Evolutionary conservation across 2,113 vertebrate genomes (phyloP), one percentile per base, ranked within the genome.

Genomic region (Sturnira hondurensis): DNA sequence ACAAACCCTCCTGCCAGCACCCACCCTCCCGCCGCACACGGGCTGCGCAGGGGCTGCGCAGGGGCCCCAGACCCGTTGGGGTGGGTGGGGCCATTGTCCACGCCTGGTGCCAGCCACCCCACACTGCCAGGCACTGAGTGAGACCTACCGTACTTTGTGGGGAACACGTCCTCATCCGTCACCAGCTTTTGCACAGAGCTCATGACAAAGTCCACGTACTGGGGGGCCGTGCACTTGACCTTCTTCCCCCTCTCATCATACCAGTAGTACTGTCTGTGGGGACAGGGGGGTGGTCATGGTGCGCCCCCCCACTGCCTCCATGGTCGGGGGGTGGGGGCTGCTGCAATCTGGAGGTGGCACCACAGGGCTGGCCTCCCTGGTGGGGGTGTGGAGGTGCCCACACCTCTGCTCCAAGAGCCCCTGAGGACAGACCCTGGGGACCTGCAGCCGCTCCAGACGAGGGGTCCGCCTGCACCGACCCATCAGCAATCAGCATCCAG

Each of bases 151-250:
- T 99, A 99, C 98, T 99, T 99, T 16, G 99, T 99, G 45, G 99
- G 99, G 94, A 99, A 99, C 97, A 99, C 99, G 5, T 99, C 99
- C 98, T 99, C 99, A 26, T 99, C 99, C 1, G 99, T 99, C 98
- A 99, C 99, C 98, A 99, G 98, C 93, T 99, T 99, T 98, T 99
- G 99, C 98, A 99, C 99, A 0, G 99, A 99, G 96, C 99, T 99
- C 99, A 99, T 99, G 96, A 99, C 99, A 0, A 99, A 99, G 98
- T 99, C 99, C 16, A 99, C 99, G 9, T 99, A 99, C 98, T 99
- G 99, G 17, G 99, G 99, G 76, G 99, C 99, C 2, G 99, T 99
- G 98, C 99, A 99, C 98, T 99, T 99, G 45, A 99, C 99, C 98
- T 99, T 99, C 99, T 99, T 99, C 94, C 99, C 99, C 98, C 98